A percentile compares a stretch with the other conserved stretches of the same genome.
Conservation (phyloP, 2,797 vertebrate genomes). For the Thunnus albacares region DNA sequence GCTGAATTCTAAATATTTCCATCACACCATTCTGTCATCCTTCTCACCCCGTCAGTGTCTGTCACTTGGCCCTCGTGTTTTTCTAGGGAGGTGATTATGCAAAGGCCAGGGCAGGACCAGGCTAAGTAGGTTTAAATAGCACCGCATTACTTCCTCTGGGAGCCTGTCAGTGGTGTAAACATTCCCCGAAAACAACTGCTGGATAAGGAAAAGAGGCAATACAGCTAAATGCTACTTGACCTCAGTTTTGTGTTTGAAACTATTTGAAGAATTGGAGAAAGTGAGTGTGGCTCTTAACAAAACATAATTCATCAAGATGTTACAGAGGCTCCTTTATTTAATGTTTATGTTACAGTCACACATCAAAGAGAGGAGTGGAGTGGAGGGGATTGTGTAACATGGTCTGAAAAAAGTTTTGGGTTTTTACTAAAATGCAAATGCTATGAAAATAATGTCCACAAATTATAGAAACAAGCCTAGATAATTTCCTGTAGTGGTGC, state of each 20-base stretch:
- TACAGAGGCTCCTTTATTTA: conserved; percentile 34
- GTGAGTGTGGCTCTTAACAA: conserved; percentile 28
- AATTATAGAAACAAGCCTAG: conserved; percentile 84
- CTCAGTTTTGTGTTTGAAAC: conserved; percentile 47
- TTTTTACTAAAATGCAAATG: conserved; percentile 79
- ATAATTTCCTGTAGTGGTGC: conserved; percentile 87
- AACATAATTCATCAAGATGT: conserved; percentile 19
- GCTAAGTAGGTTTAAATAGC: conserved; percentile 82
- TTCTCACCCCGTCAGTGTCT: conserved; percentile 1
- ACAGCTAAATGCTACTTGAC: conserved; percentile 52
- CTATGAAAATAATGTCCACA: conserved; percentile 81
- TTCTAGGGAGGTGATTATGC: conserved; percentile 72
- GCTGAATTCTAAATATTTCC: conserved; percentile 20
- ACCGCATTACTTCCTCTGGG: conserved; percentile 79
- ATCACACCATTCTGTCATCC: conserved; percentile 5
- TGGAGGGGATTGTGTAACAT: conserved; percentile 51
- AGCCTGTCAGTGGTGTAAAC: conserved; percentile 78
- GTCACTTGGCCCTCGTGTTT: conserved; percentile 66
- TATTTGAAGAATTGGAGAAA: conserved; percentile 47
- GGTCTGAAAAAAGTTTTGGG: conserved; percentile 46
- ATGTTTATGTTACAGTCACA: conserved; percentile 21
- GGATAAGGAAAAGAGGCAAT: conserved; percentile 60
- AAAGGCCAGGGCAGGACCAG: conserved; percentile 65
- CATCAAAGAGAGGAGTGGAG: conserved; percentile 7
- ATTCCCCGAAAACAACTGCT: conserved; percentile 68